Base-by-base conservation (phyloP, 1,140 invertebrate genomes). In the Bemisia tabaci region DNA sequence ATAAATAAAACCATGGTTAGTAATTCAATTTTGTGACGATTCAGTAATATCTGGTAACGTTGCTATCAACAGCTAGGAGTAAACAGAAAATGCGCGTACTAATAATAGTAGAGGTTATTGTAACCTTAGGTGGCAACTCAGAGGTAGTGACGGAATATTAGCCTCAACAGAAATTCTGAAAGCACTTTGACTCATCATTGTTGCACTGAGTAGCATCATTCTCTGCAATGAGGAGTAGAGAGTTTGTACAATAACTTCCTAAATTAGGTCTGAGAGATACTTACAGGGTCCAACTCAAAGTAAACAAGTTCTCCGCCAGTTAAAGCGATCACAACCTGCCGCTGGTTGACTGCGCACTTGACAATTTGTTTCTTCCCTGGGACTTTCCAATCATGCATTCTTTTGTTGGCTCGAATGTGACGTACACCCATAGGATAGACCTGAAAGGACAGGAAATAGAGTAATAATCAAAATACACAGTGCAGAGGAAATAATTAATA, bases 201-300 rank as follows among this genome's bases (percentile, higher is more conserved):
- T 48, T 48, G 17, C 33, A 9, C 33, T 5, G 17, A 48, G 33
- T 48, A n/a, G n/a, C n/a, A n/a, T n/a, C n/a, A n/a, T n/a, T n/a
- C n/a, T n/a, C n/a, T n/a, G n/a, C n/a, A n/a, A n/a, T n/a, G n/a
- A n/a, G 33, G 33, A 48, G 17, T 48, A 48, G 33, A 17, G n/a
- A n/a, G n/a, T n/a, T n/a, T n/a, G n/a, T n/a, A n/a, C n/a, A n/a
- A n/a, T n/a, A n/a, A 48, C 33, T 48, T 48, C 17, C 33, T 9
- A 17, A 17, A 48, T 9, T 48, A 48, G 33, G 33, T 48, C 33
- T 48, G 33, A 48, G 17, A 48, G 33, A 48, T 68, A 83, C 88
- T 88, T 85, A 96, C 94, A 69, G 91, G 89, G 78, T 99, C 96
- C 95, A 99, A 96, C 84, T 99, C 97, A 79, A 99, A 99, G 80